phyloP scores from a whole-genome alignment of 2,797 vertebrate species.

The Ctenosaura bakeri region DNA sequence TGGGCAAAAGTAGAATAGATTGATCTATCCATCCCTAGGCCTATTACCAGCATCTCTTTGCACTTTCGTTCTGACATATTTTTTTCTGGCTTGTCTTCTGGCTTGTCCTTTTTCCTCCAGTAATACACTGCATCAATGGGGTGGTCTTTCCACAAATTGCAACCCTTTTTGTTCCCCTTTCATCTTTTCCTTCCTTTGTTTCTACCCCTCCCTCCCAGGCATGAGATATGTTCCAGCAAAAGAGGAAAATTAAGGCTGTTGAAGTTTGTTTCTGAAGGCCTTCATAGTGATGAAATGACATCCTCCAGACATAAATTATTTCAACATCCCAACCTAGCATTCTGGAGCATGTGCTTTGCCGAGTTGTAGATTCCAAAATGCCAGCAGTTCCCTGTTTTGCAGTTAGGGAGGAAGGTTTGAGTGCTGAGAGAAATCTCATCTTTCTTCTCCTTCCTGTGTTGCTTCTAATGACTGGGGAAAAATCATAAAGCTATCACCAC shows the following conservation, averaged over 20 bases:
- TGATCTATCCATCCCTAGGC: conserved; percentile 7
- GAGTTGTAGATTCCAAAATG: conserved; percentile 47
- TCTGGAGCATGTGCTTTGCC: background rate
- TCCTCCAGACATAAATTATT: conserved; percentile 43
- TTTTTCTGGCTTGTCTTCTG: conserved; percentile 28
- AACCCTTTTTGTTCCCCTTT: background rate
- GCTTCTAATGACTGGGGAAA: conserved; percentile 39
- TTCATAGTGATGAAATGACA: conserved; percentile 15
- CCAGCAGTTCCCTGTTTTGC: conserved; percentile 29
- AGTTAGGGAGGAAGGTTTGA: conserved; percentile 23
- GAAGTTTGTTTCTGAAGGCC: conserved; percentile 23
- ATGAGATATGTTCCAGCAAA: background rate
- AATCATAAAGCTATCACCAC: conserved; percentile 41
- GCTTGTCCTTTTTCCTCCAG: conserved; percentile 42
- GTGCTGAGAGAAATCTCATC: conserved; percentile 34
- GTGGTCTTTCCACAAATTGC: conserved; percentile 34
- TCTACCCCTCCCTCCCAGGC: background rate
- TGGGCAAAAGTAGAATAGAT: too few relatives aligned
- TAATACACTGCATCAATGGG: conserved; percentile 26
- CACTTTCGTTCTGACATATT: background rate
- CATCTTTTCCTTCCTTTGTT: background rate
- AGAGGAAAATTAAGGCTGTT: conserved; percentile 20
- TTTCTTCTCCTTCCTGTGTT: conserved; percentile 54
- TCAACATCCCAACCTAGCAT: background rate
- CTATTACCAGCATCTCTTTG: background rate